These are phyloP conservation scores for Macrophya annulata DNA, from an alignment of 2,888 invertebrate species.

Conservation along the genomic window DNA sequence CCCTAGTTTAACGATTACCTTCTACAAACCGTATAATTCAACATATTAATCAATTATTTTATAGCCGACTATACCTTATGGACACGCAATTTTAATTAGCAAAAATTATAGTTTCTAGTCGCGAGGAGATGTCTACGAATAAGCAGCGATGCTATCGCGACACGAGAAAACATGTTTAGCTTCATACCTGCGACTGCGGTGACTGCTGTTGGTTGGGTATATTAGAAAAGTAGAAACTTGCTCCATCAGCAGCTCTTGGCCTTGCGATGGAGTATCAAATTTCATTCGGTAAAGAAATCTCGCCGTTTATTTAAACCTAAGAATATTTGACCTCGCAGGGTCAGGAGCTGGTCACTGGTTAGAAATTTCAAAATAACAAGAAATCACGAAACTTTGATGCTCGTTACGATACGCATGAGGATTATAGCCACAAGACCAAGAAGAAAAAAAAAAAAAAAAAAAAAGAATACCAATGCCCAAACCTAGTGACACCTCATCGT, in stretches of 20 bases:
- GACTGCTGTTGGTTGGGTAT: background rate
- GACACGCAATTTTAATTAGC: conserved; percentile 18
- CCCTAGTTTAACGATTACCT: background rate
- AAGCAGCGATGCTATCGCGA: background rate
- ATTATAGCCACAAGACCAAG: background rate
- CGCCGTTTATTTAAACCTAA: background rate
- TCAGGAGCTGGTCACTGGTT: background rate
- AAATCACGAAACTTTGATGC: background rate
- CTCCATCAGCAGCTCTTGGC: background rate
- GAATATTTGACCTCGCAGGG: conserved; percentile 16
- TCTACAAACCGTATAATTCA: conserved; percentile 14
- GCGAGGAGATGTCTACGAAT: conserved; percentile 7
- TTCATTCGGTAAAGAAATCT: conserved; percentile 42
- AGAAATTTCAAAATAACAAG: conserved; percentile 19
- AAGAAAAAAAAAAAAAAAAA: background rate
- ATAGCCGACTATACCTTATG: background rate
- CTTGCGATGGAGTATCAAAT: conserved; percentile 31
- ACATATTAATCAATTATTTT: conserved; percentile 16
- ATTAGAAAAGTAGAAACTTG: conserved; percentile 14
- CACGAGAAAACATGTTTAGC: conserved; percentile 12
- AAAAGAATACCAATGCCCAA: conserved; percentile 4
- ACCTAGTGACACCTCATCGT: conserved; percentile 25
- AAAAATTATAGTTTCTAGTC: background rate
- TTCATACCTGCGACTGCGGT: background rate
- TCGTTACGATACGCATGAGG: conserved; percentile 29